Base-by-base conservation (phyloP, 2,797 vertebrate species). In the Lithobates pipiens region DNA sequence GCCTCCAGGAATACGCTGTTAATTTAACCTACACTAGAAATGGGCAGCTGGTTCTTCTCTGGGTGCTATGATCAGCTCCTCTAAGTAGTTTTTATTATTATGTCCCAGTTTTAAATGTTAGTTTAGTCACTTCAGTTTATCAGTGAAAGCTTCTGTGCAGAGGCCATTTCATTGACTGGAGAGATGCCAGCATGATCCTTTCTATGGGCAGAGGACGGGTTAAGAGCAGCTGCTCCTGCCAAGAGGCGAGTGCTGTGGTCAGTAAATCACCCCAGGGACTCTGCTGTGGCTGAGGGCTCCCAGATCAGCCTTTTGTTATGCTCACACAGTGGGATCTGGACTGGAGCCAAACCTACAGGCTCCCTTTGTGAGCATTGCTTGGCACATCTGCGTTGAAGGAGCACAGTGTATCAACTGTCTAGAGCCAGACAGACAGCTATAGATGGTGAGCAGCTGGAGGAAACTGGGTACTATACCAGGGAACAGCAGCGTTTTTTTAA, bases 231-330 rank as follows among this genome's bases (percentile, higher is more conserved):
- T 88, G 90, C 91, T 90, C 90, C 90, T 89, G 91, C 90, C 90
- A 91, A 91, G 90, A 87, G 76, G 89, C 88, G 89, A 85, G 44
- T 1, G n/a, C 84, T 0, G 86, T 89, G 90, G 91, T 91, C 90
- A 89, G 90, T 93, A 92, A 93, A 92, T 93, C 92, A 91, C 88
- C 89, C 88, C 87, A 90, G 89, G 88, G 77, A 76, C 80, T 76
- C 82, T 46, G 89, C 89, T 89, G 89, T 88, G 88, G 89, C 89
- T 89, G 84, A 89, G 89, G 87, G 89, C 88, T 91, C 89, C 91
- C 89, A 91, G 90, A 88, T 84, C 90, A 78, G 88, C 89, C 91
- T 91, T 92, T 92, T 92, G 91, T 92, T 92, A 69, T 88, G 90
- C 88, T 92, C 90, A 88, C 90, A 90, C 92, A 89, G 90, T 84